Evolutionary conservation across 1,140 invertebrate species (phyloP).

Genomic region (Drosophila ficusphila): DNA sequence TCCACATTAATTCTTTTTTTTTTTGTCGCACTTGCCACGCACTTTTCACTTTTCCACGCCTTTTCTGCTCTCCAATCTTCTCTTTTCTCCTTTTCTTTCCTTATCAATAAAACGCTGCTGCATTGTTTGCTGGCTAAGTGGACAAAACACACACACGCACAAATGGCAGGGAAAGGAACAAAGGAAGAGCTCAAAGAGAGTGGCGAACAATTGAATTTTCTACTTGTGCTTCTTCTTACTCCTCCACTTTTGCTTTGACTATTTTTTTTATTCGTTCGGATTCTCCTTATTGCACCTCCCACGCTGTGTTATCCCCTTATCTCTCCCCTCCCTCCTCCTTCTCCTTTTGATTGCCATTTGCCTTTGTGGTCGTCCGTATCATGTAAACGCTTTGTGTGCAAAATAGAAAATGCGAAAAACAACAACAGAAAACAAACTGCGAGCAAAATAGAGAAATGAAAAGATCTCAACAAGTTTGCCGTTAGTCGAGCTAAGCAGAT

Average conservation of each 20-base stretch:
- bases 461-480: constrained; percentile 73
- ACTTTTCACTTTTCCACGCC: constrained; percentile 61
- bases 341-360: constrained; percentile 41
- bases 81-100: constrained; percentile 25
- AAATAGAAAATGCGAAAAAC: constrained; percentile 53
- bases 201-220: constrained; percentile 73
- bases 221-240: constrained; percentile 55
- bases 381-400: constrained; percentile 61
- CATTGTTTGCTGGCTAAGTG: constrained; percentile 60
- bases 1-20: constrained; percentile 12
- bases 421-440: constrained; percentile 10
- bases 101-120: constrained; percentile 68
- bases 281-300: constrained; percentile 39
- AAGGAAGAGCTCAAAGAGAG: constrained; percentile 43
- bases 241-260: constrained; percentile 46
- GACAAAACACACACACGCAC: constrained; percentile 44
- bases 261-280: constrained; percentile 59
- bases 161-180: constrained; percentile 23
- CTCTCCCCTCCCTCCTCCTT: not conserved
- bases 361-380: constrained; percentile 38
- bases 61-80: constrained; percentile 22
- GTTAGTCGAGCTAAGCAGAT: constrained; percentile 70
- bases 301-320: constrained; percentile 33
- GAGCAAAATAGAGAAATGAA: constrained; percentile 45
- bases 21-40: constrained; percentile 52